These are phyloP conservation scores for Eupithecia subumbrata DNA, from an alignment of 2,888 invertebrate species.

Conservation along the genomic window DNA sequence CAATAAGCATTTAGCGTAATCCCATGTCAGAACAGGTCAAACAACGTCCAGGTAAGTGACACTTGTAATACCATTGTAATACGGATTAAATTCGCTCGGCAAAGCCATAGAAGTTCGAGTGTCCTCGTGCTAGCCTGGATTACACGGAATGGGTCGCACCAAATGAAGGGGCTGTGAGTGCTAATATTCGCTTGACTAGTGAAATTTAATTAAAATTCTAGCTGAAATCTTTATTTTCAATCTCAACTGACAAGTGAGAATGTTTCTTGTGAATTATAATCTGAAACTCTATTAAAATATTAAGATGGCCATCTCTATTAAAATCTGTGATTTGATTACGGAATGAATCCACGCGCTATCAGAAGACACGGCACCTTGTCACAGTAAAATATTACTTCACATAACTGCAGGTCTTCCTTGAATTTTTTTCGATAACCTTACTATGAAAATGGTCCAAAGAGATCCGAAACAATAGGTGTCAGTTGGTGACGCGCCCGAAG, in stretches of 20 bases:
- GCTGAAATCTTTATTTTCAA: neutral
- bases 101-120: slow-evolving; percentile 34
- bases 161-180: neutral
- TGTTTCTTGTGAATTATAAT: too few species aligned
- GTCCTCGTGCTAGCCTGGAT: slow-evolving; percentile 14
- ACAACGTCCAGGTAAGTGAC: slow-evolving; percentile 22
- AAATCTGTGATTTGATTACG: too few species aligned
- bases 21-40: slow-evolving; percentile 19
- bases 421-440: too few species aligned
- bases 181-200: neutral
- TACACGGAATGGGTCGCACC: slow-evolving; percentile 18
- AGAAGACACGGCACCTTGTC: neutral
- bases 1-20: slow-evolving; percentile 22
- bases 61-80: slow-evolving; percentile 25
- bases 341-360: too few species aligned
- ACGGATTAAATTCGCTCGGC: slow-evolving; percentile 21
- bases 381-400: neutral
- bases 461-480: too few species aligned
- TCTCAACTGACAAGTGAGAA: neutral
- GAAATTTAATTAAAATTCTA: neutral
- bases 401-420: too few species aligned
- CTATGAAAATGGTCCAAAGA: too few species aligned
- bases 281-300: too few species aligned
- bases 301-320: too few species aligned
- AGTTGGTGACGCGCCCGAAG: too few species aligned